These are phyloP conservation scores for Haliclystus octoradiatus DNA, from an alignment of 30 jellyfish, hydroid and myxozoan species.

Conservation along the genomic window DNA sequence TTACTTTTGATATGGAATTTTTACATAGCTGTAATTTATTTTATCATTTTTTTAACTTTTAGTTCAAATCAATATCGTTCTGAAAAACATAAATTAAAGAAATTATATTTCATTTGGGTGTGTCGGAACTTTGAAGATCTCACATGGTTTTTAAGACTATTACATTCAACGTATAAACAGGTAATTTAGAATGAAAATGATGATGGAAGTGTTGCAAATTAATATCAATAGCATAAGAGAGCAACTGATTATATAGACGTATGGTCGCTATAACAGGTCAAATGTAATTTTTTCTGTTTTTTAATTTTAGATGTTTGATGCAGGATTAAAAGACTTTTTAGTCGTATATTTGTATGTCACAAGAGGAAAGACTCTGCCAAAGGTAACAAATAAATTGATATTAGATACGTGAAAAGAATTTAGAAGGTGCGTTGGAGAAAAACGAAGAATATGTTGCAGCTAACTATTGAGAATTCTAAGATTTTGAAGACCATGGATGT, in stretches of 20 bases:
- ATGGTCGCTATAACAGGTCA: no score
- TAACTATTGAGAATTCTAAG: no score
- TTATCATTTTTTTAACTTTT: neutral
- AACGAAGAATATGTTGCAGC: no score
- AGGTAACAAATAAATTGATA: neutral
- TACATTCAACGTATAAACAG: slow-evolving; percentile 10
- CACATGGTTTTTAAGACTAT: slow-evolving; percentile 62
- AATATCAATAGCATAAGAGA: no score
- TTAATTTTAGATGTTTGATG: neutral
- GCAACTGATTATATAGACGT: no score
- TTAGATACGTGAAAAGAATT: neutral
- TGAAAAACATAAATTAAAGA: slow-evolving; percentile 28
- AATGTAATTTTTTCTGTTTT: no score
- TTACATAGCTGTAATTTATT: no score
- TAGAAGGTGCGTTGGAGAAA: no score
- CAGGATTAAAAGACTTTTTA: neutral
- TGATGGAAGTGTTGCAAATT: no score
- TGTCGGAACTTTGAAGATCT: slow-evolving; percentile 62
- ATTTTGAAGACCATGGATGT: no score
- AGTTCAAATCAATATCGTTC: neutral
- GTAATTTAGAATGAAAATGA: neutral
- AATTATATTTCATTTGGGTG: slow-evolving; percentile 70
- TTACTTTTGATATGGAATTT: no score
- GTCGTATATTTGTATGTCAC: neutral
- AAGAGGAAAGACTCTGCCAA: neutral